Base-by-base conservation (phyloP, 2,888 invertebrate genomes). In the Xestoiulus laeticollis region DNA sequence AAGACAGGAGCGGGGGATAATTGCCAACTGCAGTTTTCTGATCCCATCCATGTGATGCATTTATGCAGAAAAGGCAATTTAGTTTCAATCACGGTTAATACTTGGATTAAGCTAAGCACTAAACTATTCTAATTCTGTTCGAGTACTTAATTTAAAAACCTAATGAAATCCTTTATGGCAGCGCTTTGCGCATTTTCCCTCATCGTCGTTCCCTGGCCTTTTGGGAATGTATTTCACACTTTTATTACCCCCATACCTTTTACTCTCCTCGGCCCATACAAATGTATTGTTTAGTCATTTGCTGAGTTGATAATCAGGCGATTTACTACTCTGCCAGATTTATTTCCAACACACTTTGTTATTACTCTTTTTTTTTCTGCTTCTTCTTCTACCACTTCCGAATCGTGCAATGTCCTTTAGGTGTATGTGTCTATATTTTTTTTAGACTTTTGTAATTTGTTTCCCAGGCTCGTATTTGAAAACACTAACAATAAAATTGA, bases 11-110 rank as follows among this genome's bases (percentile, higher is more conserved):
- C 85, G 10, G 85, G 38, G 30, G 85, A 68, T 84, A 43, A 84
- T 84, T 43, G 85, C 68, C 68, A 8, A 68, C 26, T 68, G 68
- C 68, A 68, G 68, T 68, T 68, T 68, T 68, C 68, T 68, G 22
- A 68, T 68, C 68, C 68, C 68, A 68, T 68, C 68, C 68, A 22
- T 68, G 68, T 68, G 68, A 68, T 68, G 68, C 68, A n/a, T 68
- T 68, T 68, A 68, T 68, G 68, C 68, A 68, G 68, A 68, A 68
- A 68, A 68, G 68, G 68, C 68, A 68, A 68, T 68, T 68, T 68
- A 84, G 43, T 84, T 38, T 84, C 84, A 38, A 84, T 84, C 84
- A 84, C 84, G 43, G 84, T 84, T 84, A 84, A 84, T 84, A 84
- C 43, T 84, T 32, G 84, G 84, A 84, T 84, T 84, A 84, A 38